Evolutionary conservation across 2,797 vertebrate species (phyloP).

Genomic region (Buceros bicornis): DNA sequence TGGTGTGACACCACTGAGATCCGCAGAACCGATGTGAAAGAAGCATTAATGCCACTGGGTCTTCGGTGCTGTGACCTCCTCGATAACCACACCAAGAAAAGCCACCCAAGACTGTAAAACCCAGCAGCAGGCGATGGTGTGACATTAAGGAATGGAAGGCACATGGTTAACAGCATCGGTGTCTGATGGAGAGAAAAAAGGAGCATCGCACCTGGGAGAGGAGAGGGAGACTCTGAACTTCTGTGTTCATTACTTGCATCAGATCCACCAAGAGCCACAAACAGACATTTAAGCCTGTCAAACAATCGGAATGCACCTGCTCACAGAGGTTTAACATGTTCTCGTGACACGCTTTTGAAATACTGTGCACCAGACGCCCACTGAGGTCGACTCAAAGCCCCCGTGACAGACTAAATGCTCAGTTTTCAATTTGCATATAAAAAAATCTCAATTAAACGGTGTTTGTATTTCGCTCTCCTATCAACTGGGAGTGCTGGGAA

Average conservation of each 20-base stretch:
- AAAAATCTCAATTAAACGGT: not conserved
- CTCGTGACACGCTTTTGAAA: not conserved
- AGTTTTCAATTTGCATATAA: not conserved
- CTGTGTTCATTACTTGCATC: constrained; percentile 6
- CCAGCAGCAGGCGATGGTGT: not conserved
- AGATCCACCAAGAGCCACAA: not conserved
- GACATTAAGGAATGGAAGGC: not conserved
- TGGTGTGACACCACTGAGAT: no score
- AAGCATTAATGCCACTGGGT: not conserved
- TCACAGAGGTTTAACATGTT: not conserved
- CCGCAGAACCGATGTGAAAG: fast-evolving
- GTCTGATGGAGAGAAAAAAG: not conserved
- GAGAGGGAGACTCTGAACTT: not conserved
- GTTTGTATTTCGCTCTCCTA: not conserved
- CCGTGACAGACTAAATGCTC: not conserved
- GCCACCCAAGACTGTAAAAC: not conserved
- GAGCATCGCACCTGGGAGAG: not conserved
- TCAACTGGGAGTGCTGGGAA: constrained; percentile 29
- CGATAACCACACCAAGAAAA: not conserved
- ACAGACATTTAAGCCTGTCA: constrained; percentile 17
- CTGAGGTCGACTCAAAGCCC: not conserved
- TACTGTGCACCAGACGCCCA: not conserved
- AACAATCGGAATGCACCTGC: constrained; percentile 42
- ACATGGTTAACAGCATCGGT: not conserved
- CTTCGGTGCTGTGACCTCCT: not conserved